phyloP scores from a whole-genome alignment of 2,113 vertebrate species.

The western clawed frog (Xenopus tropicalis) region DNA sequence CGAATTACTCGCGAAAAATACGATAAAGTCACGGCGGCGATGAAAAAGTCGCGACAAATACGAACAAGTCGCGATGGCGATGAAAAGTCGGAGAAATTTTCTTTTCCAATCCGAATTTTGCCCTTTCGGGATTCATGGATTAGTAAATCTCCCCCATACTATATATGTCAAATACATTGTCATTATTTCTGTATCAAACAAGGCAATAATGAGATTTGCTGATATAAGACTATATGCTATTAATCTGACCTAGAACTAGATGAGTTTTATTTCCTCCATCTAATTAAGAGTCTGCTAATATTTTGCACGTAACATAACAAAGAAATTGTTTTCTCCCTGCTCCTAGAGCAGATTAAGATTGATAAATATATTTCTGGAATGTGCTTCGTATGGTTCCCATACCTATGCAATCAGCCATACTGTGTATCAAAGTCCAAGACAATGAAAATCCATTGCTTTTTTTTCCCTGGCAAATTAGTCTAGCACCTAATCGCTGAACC shows the following conservation, averaged over 20 bases:
- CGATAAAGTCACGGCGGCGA: no score
- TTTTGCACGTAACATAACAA: background rate
- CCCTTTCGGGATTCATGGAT: no score
- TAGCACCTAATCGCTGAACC: slow-evolving; percentile 88
- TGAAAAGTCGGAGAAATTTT: no score
- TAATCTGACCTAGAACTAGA: slow-evolving; percentile 42
- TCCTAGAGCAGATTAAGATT: slow-evolving; percentile 84
- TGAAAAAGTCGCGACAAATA: no score
- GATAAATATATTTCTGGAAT: slow-evolving; percentile 94
- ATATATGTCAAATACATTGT: no score
- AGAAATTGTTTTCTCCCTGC: slow-evolving; percentile 61
- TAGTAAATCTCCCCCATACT: no score
- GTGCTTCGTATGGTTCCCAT: slow-evolving; percentile 76
- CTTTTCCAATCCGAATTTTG: no score
- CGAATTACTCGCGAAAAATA: no score
- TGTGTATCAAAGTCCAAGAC: slow-evolving; percentile 83
- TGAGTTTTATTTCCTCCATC: background rate
- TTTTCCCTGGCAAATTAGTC: slow-evolving; percentile 83
- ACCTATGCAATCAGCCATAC: slow-evolving; percentile 88
- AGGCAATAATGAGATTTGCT: no score
- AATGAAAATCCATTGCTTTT: slow-evolving; percentile 82
- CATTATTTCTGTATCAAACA: no score
- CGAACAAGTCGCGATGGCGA: no score
- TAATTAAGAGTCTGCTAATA: slow-evolving; percentile 2
- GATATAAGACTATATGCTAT: slow-evolving; percentile 38